Conservation (phyloP, 30 jellyfish, hydroid and myxozoan species). For the Aurelia sp. region DNA sequence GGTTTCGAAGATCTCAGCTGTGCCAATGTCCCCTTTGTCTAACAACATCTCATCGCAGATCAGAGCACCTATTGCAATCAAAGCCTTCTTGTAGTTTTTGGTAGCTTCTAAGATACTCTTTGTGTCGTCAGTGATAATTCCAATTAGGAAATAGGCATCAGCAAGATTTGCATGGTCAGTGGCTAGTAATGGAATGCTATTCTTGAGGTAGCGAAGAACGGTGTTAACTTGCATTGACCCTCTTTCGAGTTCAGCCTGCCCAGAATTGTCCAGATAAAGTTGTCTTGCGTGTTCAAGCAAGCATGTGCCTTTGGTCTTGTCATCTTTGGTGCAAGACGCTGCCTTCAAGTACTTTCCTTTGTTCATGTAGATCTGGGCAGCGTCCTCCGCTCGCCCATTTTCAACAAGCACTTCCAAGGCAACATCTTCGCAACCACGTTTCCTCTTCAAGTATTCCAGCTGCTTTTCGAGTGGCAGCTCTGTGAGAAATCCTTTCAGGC, state of each 20-base stretch:
- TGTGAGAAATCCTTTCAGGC: constrained; percentile 19
- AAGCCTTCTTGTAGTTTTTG: neutral
- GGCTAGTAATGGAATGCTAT: neutral
- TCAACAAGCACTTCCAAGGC: constrained; percentile 27
- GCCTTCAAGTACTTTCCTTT: constrained; percentile 47
- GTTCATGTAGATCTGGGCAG: constrained; percentile 42
- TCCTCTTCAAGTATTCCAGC: constrained; percentile 40
- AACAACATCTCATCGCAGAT: constrained; percentile 7
- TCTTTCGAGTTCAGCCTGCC: neutral
- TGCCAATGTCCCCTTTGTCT: constrained; percentile 6
- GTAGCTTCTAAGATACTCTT: constrained; percentile 14
- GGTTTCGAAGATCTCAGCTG: constrained; percentile 9
- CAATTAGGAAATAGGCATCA: constrained; percentile 15
- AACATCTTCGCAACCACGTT: constrained; percentile 54
- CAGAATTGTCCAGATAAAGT: neutral
- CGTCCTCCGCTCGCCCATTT: constrained; percentile 58
- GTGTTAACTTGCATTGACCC: neutral
- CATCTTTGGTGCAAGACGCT: constrained; percentile 7
- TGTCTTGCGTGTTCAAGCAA: constrained; percentile 47
- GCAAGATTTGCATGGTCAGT: constrained; percentile 27
- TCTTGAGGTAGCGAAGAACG: neutral
- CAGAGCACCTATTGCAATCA: constrained; percentile 14
- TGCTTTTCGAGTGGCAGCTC: constrained; percentile 47
- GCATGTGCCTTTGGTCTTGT: constrained; percentile 32
- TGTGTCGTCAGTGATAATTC: constrained; percentile 12